Base-by-base conservation (phyloP, 2,797 vertebrate species). In the Hydrophis major region DNA sequence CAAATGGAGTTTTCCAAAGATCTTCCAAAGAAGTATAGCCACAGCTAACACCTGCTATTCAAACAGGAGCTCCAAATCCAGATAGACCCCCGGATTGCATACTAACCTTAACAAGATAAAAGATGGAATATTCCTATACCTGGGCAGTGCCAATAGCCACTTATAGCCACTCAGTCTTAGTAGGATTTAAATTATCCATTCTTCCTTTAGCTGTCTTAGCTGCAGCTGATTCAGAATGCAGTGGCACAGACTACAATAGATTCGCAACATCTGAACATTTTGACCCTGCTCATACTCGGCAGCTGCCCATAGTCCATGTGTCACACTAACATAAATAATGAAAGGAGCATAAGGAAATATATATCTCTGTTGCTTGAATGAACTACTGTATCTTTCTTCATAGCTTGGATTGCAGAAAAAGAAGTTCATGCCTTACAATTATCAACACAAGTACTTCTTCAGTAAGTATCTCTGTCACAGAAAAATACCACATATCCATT, bases 391-490 rank as follows among this genome's bases (percentile, higher is more conserved):
- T 94, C 92, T 94, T n/a, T 87, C 94, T 94, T 95, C 94, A 90
- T 96, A 98, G 98, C 98, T 98, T 37, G 98, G 98, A 90, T 97
- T 97, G 83, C 95, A 97, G 96, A 98, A 98, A 96, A 98, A 97
- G 88, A 98, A 98, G 90, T 97, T 97, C 94, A 98, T 98, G 98
- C 98, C 98, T 1, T 98, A 98, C 94, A 97, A 98, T 86, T 96
- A 98, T 90, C 98, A 98, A 93, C 98, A 98, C 92, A 98, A 96
- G 13, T 98, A 98, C 95, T 98, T 98, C 94, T 93, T 97, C 94
- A 86, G 98, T 98, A 95, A 98, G 98, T 98, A 94, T 92, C 74
- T 1, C 8, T 0, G 0, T 4, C n/a, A 87, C 28, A 42, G 16
- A 66, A 37, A 42, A 87, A 27, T 18, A 50, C 37, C 28, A 4